Base-by-base conservation (phyloP, 2,797 vertebrate species). In the Halcyon leucocephala region DNA sequence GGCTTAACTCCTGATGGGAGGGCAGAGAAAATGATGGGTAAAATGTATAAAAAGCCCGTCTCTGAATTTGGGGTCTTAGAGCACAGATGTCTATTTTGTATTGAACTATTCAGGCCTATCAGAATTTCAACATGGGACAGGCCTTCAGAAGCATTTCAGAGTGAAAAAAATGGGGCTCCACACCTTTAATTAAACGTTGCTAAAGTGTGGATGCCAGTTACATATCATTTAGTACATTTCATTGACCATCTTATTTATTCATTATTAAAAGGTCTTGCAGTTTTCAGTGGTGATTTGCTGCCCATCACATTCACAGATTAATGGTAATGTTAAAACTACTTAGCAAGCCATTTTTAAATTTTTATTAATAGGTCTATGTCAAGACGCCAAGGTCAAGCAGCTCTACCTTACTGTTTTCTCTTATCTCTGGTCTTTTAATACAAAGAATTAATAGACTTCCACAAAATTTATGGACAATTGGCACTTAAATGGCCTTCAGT, bases 1-100 rank as follows among this genome's bases (percentile, higher is more conserved):
- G 73, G 83, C 60, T 95, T 92, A 85, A 97, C 96, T 97, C 91
- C 95, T 95, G 95, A 95, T 94, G 79, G 88, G 48, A 85, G 74
- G 74, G 78, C 83, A 94, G 78, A 71, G 76, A 87, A 97, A 96
- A 93, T 44, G 74, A 94, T 78, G 58, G 60, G 76, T 42, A 66
- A 76, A 91, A 97, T 87, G 90, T 95, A 96, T 82, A 88, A 87
- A 85, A 94, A 95, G n/a, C 14, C 81, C 52, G 66, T 29, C 51
- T 92, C 55, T 51, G 31, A 83, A 76, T 42, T 2, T 46, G 42
- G 26, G 33, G 37, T 24, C 86, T 79, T 29, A 7, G 6, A 48
- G 20, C 35, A 19, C 24, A 41, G 14, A 8, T 10, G 28, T 24
- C 21, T 61, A 7, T 46, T 77, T 74, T 28, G n/a, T 37, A 41